Percentiles rank a stretch among this genome's conserved stretches.
Evolutionary conservation across 2,888 invertebrate genomes (phyloP).

Genomic region (Entomobrya proxima): DNA sequence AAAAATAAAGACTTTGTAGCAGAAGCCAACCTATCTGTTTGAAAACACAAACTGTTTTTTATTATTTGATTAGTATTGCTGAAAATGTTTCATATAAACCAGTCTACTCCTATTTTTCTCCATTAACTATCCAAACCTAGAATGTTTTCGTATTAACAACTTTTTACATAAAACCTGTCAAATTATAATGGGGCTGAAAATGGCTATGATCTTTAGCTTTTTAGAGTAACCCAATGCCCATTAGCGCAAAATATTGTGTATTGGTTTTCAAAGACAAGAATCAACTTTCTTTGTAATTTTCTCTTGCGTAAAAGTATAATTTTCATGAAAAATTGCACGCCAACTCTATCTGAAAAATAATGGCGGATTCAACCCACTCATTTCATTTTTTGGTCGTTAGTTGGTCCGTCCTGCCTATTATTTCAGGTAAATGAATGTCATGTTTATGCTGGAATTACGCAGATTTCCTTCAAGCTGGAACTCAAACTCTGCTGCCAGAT

Average conservation of each 20-base stretch:
- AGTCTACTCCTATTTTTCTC: no score
- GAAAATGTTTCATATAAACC: no score
- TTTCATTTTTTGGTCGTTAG: neutral
- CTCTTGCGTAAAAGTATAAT: slow-evolving; percentile 1
- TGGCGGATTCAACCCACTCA: neutral
- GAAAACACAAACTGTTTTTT: no score
- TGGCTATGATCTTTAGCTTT: neutral
- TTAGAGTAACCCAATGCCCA: no score
- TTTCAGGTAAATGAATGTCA: neutral
- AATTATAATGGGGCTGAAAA: neutral
- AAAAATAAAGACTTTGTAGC: no score
- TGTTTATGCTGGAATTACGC: no score
- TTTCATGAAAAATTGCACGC: neutral
- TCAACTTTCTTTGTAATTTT: neutral
- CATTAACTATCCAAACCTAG: no score
- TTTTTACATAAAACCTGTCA: no score
- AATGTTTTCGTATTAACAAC: no score
- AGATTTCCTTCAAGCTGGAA: neutral
- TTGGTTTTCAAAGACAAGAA: neutral
- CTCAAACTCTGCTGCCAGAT: no score
- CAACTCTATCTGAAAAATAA: no score
- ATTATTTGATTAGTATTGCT: no score
- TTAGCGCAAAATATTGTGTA: neutral
- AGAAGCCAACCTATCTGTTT: neutral
- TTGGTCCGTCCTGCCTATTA: neutral